Percentiles rank a stretch among this genome's conserved stretches.
phyloP scores from a whole-genome alignment of 2,888 invertebrate species.

The Parnassius orleans region DNA sequence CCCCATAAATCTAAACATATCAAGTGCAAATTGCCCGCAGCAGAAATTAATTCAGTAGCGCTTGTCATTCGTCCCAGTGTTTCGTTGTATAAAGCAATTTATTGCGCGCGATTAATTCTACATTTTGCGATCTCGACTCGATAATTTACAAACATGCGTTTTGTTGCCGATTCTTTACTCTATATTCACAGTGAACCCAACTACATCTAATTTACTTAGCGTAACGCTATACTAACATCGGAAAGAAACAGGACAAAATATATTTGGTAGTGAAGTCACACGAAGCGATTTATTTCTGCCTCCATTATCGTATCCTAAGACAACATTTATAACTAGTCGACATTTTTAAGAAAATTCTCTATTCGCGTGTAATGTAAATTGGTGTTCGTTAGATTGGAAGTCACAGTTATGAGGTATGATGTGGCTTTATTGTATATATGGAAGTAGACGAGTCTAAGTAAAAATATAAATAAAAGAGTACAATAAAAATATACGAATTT shows the following conservation, averaged over 20 bases:
- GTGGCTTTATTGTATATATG: constrained; percentile 25
- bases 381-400: constrained; percentile 29
- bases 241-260: constrained; percentile 45
- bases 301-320: constrained; percentile 23
- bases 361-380: constrained; percentile 19
- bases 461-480: not conserved
- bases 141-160: constrained; percentile 23
- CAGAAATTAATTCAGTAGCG: constrained; percentile 15
- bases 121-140: not conserved
- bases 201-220: constrained; percentile 47
- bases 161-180: constrained; percentile 25
- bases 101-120: constrained; percentile 30
- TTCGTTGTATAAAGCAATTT: constrained; percentile 53
- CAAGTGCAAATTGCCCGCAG: constrained; percentile 3
- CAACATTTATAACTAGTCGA: constrained; percentile 16
- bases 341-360: constrained; percentile 11
- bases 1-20: constrained; percentile 4
- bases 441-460: constrained; percentile 20
- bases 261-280: constrained; percentile 48
- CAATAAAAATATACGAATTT: not conserved
- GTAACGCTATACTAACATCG: constrained; percentile 43
- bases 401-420: constrained; percentile 32
- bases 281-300: constrained; percentile 15
- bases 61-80: constrained; percentile 33
- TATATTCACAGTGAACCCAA: constrained; percentile 43